phyloP scores from a whole-genome alignment of 1,140 invertebrate genomes.

The Centruroides sculpturatus region DNA sequence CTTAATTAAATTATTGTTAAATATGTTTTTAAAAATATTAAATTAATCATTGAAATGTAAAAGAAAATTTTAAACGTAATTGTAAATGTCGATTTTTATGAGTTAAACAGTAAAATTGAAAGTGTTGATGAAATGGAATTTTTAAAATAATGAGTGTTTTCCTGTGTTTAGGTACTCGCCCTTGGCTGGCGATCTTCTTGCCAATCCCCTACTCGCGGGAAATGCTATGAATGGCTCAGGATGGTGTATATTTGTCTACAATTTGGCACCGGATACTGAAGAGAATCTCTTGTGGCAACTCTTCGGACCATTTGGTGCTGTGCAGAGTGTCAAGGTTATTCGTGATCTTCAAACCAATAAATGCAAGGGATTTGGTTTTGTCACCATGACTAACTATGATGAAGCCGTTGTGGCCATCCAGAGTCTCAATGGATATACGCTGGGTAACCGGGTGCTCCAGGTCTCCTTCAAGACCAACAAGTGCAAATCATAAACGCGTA shows the following conservation, averaged over 20 bases:
- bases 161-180: conserved; percentile 67
- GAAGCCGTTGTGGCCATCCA: conserved; percentile 95
- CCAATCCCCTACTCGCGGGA: conserved; percentile 68
- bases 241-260: conserved; percentile 99
- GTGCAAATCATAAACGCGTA: conserved; percentile 26
- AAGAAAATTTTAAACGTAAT: conserved; percentile 1
- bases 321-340: conserved; percentile 96
- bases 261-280: conserved; percentile 93
- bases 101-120: neutral
- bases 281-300: conserved; percentile 97
- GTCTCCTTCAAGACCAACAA: conserved; percentile 88
- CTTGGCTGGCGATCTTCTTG: conserved; percentile 70
- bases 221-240: conserved; percentile 53
- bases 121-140: conserved; percentile 1
- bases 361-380: conserved; percentile 99
- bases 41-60: too few species aligned
- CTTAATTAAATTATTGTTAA: too few species aligned
- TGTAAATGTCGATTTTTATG: neutral
- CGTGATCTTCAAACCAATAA: conserved; percentile 95
- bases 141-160: conserved; percentile 44
- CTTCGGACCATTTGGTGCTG: conserved; percentile 97
- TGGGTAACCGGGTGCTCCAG: conserved; percentile 93
- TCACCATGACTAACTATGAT: conserved; percentile 99
- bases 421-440: conserved; percentile 91
- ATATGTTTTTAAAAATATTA: too few species aligned